These are phyloP conservation scores for Vidua chalybeata DNA, from an alignment of 2,113 vertebrate genomes.

Conservation along the genomic window DNA sequence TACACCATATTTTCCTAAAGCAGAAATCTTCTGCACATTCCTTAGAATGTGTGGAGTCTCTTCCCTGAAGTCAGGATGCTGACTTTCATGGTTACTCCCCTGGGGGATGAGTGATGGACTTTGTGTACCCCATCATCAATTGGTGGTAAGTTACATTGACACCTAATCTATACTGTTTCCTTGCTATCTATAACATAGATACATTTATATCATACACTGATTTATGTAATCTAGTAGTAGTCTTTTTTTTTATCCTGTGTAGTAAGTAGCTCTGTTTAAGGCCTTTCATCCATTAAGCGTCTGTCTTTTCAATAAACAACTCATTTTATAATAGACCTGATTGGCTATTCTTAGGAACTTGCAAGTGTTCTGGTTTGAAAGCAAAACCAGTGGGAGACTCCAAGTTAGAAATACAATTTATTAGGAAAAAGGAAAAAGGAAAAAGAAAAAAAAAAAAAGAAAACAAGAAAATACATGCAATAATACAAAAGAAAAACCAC, in stretches of 20 bases:
- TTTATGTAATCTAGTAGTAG: neutral
- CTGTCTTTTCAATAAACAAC: neutral
- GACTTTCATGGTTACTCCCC: neutral
- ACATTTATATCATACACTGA: neutral
- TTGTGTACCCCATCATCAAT: neutral
- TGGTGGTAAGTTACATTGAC: neutral
- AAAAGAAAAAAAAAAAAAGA: no score
- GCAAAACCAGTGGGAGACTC: no score
- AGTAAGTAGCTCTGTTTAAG: neutral
- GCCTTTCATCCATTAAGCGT: neutral
- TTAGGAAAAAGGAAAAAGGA: no score
- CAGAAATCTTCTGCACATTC: neutral
- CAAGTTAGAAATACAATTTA: no score
- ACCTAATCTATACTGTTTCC: neutral
- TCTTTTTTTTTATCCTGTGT: neutral
- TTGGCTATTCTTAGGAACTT: neutral
- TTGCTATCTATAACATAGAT: neutral
- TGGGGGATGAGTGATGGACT: neutral
- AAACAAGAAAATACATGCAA: no score
- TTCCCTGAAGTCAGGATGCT: rapidly evolving
- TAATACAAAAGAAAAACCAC: no score
- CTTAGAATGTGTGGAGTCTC: neutral
- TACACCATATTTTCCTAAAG: neutral
- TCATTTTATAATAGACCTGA: neutral
- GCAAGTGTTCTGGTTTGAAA: no score